phyloP scores from a whole-genome alignment of 2,888 invertebrate genomes.

The Leptogaster cylindrica region DNA sequence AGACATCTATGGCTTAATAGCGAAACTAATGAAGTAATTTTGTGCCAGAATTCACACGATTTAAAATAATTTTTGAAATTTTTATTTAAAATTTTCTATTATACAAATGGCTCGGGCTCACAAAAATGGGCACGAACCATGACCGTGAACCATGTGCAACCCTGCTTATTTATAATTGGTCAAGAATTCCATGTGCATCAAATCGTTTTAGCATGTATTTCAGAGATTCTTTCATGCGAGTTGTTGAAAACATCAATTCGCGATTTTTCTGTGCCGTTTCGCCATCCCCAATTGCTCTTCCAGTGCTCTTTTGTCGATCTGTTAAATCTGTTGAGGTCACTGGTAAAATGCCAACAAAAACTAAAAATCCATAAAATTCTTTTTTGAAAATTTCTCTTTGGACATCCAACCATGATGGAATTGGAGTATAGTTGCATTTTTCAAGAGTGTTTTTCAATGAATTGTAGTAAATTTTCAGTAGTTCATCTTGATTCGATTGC shows the following conservation, averaged over 20 bases:
- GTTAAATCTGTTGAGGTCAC: conserved; percentile 46
- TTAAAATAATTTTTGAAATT: too few relatives aligned
- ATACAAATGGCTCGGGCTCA: too few relatives aligned
- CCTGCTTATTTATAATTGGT: too few relatives aligned
- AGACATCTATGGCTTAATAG: too few relatives aligned
- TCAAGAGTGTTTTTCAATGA: conserved; percentile 49
- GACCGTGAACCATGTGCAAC: too few relatives aligned
- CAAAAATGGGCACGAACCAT: too few relatives aligned
- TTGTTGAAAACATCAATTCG: conserved; percentile 58
- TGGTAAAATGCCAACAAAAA: conserved; percentile 48
- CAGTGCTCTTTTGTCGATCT: conserved; percentile 44
- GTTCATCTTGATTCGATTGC: conserved; percentile 42
- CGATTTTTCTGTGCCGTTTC: conserved; percentile 52
- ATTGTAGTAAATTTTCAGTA: conserved; percentile 44
- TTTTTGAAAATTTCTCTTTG: conserved; percentile 46
- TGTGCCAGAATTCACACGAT: too few relatives aligned
- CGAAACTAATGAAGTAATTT: too few relatives aligned
- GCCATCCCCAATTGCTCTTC: conserved; percentile 44
- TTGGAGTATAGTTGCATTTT: conserved; percentile 44
- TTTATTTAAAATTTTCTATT: too few relatives aligned
- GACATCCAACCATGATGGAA: conserved; percentile 47
- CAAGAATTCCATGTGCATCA: conserved; percentile 57
- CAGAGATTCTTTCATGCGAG: conserved; percentile 56
- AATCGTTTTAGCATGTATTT: conserved; percentile 56
- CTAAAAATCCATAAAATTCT: conserved; percentile 49